Percentiles rank a stretch among this genome's conserved stretches.
Evolutionary conservation across 1,140 invertebrate species (phyloP).

Genomic region (Trichonephila clavipes): DNA sequence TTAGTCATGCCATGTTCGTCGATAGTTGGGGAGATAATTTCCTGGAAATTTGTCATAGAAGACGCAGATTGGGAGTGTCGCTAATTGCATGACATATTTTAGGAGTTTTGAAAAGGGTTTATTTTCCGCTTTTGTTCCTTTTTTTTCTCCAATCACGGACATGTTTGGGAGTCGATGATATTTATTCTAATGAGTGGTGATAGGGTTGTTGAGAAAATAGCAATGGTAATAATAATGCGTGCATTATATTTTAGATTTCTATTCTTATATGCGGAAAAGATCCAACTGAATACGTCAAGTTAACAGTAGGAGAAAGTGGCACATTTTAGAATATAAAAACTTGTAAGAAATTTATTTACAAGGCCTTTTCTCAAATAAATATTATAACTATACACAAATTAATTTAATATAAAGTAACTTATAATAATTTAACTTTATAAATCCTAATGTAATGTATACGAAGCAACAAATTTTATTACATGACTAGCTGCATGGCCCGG

Average conservation of each 20-base stretch:
- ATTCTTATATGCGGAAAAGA: neutral
- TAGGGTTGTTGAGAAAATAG: neutral
- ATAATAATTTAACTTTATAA: too few relatives aligned
- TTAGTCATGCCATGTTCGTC: neutral
- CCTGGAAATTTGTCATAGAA: slow-evolving; percentile 21
- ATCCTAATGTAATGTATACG: too few relatives aligned
- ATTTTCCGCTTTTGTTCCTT: neutral
- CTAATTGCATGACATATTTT: slow-evolving; percentile 35
- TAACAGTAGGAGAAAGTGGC: too few relatives aligned
- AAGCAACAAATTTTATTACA: too few relatives aligned
- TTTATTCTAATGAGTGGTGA: slow-evolving; percentile 1
- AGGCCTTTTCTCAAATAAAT: too few relatives aligned
- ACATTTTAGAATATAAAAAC: too few relatives aligned
- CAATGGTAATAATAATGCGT: neutral
- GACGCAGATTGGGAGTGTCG: slow-evolving; percentile 20
- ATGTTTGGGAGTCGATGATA: neutral
- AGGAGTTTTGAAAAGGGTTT: slow-evolving; percentile 1
- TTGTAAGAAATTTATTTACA: too few relatives aligned
- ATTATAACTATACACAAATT: too few relatives aligned
- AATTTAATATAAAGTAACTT: too few relatives aligned
- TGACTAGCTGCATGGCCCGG: too few relatives aligned
- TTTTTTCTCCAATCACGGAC: neutral
- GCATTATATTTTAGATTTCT: neutral
- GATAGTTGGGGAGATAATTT: slow-evolving; percentile 32
- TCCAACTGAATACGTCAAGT: neutral